phyloP scores from a whole-genome alignment of 2,797 vertebrate species.

The Spinus olivaceus region DNA sequence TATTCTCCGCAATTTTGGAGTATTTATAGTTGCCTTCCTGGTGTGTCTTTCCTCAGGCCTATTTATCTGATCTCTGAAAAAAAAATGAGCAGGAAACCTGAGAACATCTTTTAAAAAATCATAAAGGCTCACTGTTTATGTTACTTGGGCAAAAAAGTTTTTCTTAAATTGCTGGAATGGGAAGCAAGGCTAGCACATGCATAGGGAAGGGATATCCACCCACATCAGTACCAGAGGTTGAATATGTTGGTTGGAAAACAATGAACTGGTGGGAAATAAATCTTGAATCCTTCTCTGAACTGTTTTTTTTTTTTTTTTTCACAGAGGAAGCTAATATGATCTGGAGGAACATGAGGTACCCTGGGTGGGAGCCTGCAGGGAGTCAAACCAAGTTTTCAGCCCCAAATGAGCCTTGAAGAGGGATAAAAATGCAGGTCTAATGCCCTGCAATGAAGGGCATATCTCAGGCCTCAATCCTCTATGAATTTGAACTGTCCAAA shows the following conservation, averaged over 20 bases:
- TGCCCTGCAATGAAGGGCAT: neutral
- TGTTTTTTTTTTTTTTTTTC: neutral
- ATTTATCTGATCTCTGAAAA: conserved; percentile 12
- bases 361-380: neutral
- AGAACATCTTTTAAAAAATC: neutral
- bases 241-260: neutral
- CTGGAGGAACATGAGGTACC: neutral
- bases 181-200: neutral
- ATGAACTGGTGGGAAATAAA: neutral
- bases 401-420: neutral
- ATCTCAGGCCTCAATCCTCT: neutral
- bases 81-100: neutral
- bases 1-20: neutral
- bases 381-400: neutral
- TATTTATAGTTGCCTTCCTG: neutral
- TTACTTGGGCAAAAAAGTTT: neutral
- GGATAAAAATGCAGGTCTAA: neutral
- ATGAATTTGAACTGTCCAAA: neutral
- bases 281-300: neutral
- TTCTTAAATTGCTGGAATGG: neutral
- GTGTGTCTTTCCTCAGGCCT: neutral
- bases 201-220: neutral
- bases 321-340: neutral
- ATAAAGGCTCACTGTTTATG: neutral
- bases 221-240: neutral